phyloP scores from a whole-genome alignment of 2,888 invertebrate species.

The Tenthredo distinguenda region DNA sequence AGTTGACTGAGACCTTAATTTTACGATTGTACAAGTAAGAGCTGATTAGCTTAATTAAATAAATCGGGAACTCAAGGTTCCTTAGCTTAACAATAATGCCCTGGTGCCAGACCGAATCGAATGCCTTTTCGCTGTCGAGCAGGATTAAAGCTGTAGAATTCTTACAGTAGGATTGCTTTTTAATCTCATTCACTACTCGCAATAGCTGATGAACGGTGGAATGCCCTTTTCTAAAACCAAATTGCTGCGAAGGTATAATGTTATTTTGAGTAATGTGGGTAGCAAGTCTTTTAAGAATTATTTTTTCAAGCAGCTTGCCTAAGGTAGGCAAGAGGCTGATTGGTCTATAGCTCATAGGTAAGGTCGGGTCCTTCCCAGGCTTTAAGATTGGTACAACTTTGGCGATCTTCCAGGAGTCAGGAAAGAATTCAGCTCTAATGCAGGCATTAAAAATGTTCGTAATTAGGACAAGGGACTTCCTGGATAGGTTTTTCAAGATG shows the following conservation, averaged over 20 bases:
- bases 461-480: slow-evolving; percentile 52
- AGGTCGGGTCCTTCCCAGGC: slow-evolving; percentile 50
- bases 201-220: not conserved
- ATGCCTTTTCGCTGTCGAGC: slow-evolving; percentile 9
- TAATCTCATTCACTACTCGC: not conserved
- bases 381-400: slow-evolving; percentile 56
- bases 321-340: slow-evolving; percentile 57
- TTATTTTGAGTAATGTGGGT: not conserved
- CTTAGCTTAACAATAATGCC: not conserved
- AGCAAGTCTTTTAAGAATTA: slow-evolving; percentile 44
- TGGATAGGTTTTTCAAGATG: slow-evolving; percentile 55
- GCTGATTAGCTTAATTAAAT: not conserved
- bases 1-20: slow-evolving; percentile 25
- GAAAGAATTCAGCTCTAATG: slow-evolving; percentile 56
- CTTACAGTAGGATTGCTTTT: not conserved
- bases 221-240: not conserved
- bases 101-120: not conserved
- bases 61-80: not conserved
- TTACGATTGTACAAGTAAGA: slow-evolving; percentile 38
- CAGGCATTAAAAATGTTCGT: slow-evolving; percentile 55
- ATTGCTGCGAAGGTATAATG: not conserved
- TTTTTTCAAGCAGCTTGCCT: slow-evolving; percentile 55
- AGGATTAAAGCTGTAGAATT: not conserved
- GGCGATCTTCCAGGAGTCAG: slow-evolving; percentile 54
- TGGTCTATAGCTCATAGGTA: slow-evolving; percentile 58